Evolutionary conservation across 2,888 invertebrate genomes (phyloP).

Genomic region (Catocala sponsa): DNA sequence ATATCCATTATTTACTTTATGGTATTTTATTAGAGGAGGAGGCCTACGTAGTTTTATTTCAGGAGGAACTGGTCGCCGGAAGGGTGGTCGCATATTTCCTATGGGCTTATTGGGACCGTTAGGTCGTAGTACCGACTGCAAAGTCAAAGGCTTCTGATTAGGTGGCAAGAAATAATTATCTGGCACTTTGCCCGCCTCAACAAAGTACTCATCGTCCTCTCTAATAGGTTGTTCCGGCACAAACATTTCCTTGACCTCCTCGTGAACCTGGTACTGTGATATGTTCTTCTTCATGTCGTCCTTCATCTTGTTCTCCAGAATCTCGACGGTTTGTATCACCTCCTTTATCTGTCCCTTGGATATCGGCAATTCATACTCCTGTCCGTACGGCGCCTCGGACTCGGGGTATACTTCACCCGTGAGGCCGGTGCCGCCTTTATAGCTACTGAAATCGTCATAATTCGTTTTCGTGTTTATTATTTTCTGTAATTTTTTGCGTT

Average conservation of each 20-base stretch:
- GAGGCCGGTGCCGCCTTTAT: slow-evolving; percentile 65
- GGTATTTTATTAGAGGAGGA: slow-evolving; percentile 63
- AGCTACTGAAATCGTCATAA: slow-evolving; percentile 86
- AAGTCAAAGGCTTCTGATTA: slow-evolving; percentile 77
- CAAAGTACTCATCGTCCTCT: slow-evolving; percentile 76
- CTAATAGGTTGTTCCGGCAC: slow-evolving; percentile 72
- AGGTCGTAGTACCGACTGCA: slow-evolving; percentile 81
- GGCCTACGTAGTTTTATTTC: slow-evolving; percentile 82
- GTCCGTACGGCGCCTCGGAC: slow-evolving; percentile 63
- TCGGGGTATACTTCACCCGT: slow-evolving; percentile 67
- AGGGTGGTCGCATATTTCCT: slow-evolving; percentile 72
- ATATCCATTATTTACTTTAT: slow-evolving; percentile 67
- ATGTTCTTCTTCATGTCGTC: slow-evolving; percentile 65
- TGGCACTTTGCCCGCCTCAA: slow-evolving; percentile 69
- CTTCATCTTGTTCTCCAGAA: slow-evolving; percentile 73
- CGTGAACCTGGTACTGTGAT: slow-evolving; percentile 76
- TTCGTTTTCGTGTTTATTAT: slow-evolving; percentile 82
- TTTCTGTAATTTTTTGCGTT: slow-evolving; percentile 77
- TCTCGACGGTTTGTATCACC: slow-evolving; percentile 81
- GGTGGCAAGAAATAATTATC: slow-evolving; percentile 73
- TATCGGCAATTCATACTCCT: slow-evolving; percentile 82
- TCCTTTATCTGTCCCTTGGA: slow-evolving; percentile 78
- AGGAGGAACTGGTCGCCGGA: slow-evolving; percentile 78
- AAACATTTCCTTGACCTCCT: slow-evolving; percentile 71
- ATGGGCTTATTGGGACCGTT: slow-evolving; percentile 63